phyloP scores from a whole-genome alignment of 2,113 vertebrate species.

The Ascaphus truei region DNA sequence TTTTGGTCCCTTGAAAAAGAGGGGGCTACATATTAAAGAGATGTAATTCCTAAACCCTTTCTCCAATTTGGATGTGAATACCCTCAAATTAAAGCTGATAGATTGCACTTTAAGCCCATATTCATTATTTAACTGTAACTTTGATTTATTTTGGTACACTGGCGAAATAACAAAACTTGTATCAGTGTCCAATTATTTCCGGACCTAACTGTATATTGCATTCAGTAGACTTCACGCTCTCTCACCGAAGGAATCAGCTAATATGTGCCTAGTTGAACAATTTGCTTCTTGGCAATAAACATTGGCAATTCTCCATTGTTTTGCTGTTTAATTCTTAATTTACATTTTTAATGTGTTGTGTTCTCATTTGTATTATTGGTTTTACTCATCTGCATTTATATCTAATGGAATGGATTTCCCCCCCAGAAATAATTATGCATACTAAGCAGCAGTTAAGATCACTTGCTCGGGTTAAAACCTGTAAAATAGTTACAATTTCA shows the following conservation, averaged over 20 bases:
- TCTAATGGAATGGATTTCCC: conserved; percentile 44
- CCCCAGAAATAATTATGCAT: conserved; percentile 46
- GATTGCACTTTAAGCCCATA: too few species aligned
- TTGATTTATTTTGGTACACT: too few species aligned
- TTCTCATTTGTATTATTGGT: conserved; percentile 50
- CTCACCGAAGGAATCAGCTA: conserved; percentile 45
- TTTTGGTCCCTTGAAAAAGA: too few species aligned
- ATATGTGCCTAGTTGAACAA: conserved; percentile 48
- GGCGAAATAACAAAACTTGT: too few species aligned
- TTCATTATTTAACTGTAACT: too few species aligned
- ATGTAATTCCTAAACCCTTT: too few species aligned
- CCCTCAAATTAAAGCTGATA: too few species aligned
- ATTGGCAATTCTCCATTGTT: conserved; percentile 57
- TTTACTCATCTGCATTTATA: conserved; percentile 50
- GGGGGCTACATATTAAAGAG: too few species aligned
- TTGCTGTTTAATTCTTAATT: conserved; percentile 64
- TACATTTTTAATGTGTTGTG: conserved; percentile 62
- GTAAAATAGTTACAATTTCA: not conserved
- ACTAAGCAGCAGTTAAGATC: conserved; percentile 34
- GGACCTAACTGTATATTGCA: too few species aligned
- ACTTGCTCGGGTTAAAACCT: not conserved
- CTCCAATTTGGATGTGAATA: too few species aligned
- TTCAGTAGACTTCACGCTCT: too few species aligned
- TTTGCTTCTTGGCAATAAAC: conserved; percentile 49
- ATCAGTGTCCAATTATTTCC: too few species aligned